Evolutionary conservation across 2,888 invertebrate genomes (phyloP), one percentile per base, ranked within the genome.

Genomic region (Ochropacha duplaris): DNA sequence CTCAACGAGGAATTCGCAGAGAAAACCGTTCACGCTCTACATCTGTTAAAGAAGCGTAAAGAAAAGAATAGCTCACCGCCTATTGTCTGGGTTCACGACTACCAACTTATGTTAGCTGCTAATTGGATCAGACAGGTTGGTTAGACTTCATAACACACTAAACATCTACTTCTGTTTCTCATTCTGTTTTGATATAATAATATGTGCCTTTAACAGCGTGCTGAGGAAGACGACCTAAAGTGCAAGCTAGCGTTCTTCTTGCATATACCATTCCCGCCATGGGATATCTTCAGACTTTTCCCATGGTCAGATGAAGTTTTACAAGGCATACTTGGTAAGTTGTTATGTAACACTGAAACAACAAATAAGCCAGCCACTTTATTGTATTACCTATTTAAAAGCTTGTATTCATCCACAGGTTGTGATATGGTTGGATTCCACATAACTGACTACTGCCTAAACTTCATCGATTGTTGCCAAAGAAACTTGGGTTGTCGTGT

Each of bases 371-470:
- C 39, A 22, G 50, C 16, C 49, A 57, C 22, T 28, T 52, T 5
- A 54, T 9, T 12, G 5, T n/a, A 9, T 44, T 8, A 44, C 2
- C 16, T 6, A 0, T 2, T n/a, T 44, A n/a, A n/a, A n/a, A n/a
- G n/a, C n/a, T 9, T 44, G 1, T 44, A 14, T 14, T 39, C 59
- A 31, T 67, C 76, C 73, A 14, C 83, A 95, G 96, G 96, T 71
- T 97, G 98, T 85, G 98, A 98, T 78, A 96, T 98, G 96, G 97
- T 98, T 50, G 97, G 97, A 44, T 98, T 98, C 83, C 98, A 98
- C 82, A 98, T 97, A 72, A 96, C 96, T 66, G 97, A 98, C 81
- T 98, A 98, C 83, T 98, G 98, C 76, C 87, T 97, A 62, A 98
- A 98, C 87, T 98, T 98, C 79, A 96, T 98, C 36, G 98, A 98